Evolutionary conservation across 1,140 invertebrate genomes (phyloP).

Genomic region (Drosophila arizonae): DNA sequence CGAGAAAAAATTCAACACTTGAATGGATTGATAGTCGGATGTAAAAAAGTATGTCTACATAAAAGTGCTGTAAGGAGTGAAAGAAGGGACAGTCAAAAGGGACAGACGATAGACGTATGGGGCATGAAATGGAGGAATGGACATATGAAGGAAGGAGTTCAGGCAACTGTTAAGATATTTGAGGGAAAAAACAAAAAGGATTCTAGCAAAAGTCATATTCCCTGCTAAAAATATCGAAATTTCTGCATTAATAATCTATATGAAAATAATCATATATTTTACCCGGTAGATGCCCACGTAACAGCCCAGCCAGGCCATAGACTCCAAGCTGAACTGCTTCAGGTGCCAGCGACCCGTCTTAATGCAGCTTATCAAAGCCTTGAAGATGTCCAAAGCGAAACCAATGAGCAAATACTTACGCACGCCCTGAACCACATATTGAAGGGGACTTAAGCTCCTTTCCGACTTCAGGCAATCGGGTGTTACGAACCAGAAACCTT

Average conservation of each 20-base stretch:
- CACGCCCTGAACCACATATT: constrained; percentile 40
- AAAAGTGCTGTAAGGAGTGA: too few species aligned
- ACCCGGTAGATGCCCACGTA: constrained; percentile 63
- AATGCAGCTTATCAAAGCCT: constrained; percentile 29
- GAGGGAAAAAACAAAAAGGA: too few species aligned
- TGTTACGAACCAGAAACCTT: constrained; percentile 61
- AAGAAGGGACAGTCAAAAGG: too few species aligned
- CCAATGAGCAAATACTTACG: constrained; percentile 57
- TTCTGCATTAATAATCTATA: neutral
- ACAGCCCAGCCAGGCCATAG: constrained; percentile 46
- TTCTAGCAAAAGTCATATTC: too few species aligned
- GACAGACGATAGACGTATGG: too few species aligned
- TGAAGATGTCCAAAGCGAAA: constrained; percentile 53
- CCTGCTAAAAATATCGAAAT: too few species aligned
- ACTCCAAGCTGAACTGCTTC: constrained; percentile 38
- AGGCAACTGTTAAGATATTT: too few species aligned
- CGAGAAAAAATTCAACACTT: too few species aligned
- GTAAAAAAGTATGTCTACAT: too few species aligned
- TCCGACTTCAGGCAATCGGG: constrained; percentile 17
- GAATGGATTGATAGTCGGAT: too few species aligned
- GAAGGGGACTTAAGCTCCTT: neutral
- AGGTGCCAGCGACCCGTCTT: constrained; percentile 27
- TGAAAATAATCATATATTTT: neutral
- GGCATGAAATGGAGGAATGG: too few species aligned
- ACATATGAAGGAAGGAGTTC: too few species aligned